Conservation (phyloP, 2,113 vertebrate species). For the Paratilapia polleni region DNA sequence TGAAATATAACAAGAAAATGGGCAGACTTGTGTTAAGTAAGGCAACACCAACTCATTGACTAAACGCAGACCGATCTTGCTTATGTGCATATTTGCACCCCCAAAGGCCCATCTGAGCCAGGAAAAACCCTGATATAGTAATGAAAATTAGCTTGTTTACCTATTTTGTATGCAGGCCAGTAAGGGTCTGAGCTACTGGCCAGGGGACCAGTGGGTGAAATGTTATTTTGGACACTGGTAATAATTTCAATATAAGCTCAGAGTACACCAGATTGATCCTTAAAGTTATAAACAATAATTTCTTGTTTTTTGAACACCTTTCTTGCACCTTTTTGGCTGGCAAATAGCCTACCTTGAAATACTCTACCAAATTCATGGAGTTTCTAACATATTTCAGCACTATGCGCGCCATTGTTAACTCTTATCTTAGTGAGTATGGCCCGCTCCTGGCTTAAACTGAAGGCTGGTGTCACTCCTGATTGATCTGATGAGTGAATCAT, state of each 20-base stretch:
- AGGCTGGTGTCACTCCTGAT: too few species aligned
- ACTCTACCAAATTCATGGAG: not conserved
- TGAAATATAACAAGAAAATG: not conserved
- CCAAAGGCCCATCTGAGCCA: not conserved
- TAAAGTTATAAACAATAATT: not conserved
- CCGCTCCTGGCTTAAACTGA: not conserved
- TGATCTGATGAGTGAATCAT: not conserved
- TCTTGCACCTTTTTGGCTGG: not conserved
- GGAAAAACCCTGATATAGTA: not conserved
- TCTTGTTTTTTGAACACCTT: not conserved
- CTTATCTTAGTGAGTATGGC: not conserved
- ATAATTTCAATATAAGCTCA: not conserved
- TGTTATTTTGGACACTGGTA: not conserved
- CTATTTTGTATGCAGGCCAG: not conserved
- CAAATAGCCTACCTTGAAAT: not conserved
- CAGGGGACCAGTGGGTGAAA: not conserved
- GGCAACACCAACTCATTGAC: too few species aligned
- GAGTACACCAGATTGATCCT: not conserved
- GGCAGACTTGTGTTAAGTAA: not conserved
- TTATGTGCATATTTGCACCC: fast-evolving
- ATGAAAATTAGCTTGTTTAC: not conserved
- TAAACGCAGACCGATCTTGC: not conserved
- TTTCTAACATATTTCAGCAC: not conserved
- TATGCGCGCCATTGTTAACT: not conserved
- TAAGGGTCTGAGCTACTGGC: not conserved